phyloP scores from a whole-genome alignment of 2,888 invertebrate genomes.

The Andrena camellia region DNA sequence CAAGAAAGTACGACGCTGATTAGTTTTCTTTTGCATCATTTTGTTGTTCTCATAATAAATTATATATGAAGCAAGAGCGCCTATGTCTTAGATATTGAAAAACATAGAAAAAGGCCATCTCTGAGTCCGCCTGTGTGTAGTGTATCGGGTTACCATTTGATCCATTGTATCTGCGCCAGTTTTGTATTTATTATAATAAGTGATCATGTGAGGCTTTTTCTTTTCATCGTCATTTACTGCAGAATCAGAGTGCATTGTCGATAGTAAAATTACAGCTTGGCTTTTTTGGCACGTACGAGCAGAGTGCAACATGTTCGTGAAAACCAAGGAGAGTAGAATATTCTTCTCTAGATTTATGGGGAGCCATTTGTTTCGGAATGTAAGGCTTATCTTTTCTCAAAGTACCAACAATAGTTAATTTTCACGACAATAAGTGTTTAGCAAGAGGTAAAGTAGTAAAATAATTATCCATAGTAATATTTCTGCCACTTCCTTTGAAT shows the following conservation, averaged over 20 bases:
- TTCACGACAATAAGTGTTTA: conserved; percentile 62
- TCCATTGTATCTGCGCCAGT: conserved; percentile 62
- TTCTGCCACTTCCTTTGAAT: conserved; percentile 66
- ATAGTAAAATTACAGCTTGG: conserved; percentile 59
- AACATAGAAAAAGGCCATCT: conserved; percentile 63
- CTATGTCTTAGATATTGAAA: conserved; percentile 62
- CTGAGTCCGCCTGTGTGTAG: conserved; percentile 52
- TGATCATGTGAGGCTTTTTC: conserved; percentile 9
- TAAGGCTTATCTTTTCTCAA: conserved; percentile 65
- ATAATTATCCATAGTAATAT: conserved; percentile 71
- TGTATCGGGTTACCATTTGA: conserved; percentile 62
- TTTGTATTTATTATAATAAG: conserved; percentile 67
- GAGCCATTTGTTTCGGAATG: conserved; percentile 50
- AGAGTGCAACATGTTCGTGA: conserved; percentile 63
- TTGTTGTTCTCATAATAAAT: conserved; percentile 58
- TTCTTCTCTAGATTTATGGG: conserved; percentile 41
- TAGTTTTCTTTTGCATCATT: conserved; percentile 41
- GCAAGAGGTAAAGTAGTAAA: conserved; percentile 68
- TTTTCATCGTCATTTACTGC: conserved; percentile 1
- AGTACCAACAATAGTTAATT: conserved; percentile 66
- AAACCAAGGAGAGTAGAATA: conserved; percentile 63
- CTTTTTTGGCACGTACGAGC: conserved; percentile 70
- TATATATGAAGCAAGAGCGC: conserved; percentile 42
- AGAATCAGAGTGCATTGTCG: conserved; percentile 58
- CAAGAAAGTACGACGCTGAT: conserved; percentile 40